A percentile compares a stretch with the other conserved stretches of the same genome.
Conservation (phyloP, 2,113 vertebrate species). For the Hyperopisus bebe region DNA sequence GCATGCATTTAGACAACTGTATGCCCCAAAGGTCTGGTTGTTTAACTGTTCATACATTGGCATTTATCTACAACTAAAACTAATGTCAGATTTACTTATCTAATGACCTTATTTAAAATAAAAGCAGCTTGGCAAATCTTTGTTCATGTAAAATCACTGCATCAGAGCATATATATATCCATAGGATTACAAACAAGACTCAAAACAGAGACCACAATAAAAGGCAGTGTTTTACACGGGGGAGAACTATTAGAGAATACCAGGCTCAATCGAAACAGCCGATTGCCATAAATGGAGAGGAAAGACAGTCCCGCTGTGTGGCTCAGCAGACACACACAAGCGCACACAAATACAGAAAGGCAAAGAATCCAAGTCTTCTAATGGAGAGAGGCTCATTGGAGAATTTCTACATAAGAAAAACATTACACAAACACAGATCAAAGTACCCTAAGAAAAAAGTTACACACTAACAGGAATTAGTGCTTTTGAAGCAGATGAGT, state of each 20-base stretch:
- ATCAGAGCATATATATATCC: background rate
- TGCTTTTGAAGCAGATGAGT: background rate
- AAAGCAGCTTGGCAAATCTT: background rate
- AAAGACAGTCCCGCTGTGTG: slow-evolving; percentile 51
- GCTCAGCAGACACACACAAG: slow-evolving; percentile 40
- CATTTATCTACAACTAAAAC: background rate
- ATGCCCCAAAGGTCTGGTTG: background rate
- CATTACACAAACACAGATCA: background rate
- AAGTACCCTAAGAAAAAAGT: background rate
- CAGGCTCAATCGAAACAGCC: slow-evolving; percentile 30
- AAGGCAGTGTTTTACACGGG: background rate
- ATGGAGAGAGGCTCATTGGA: slow-evolving; percentile 40
- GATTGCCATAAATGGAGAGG: slow-evolving; percentile 68
- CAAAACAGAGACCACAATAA: background rate
- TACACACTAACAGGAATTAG: background rate
- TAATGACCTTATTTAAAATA: background rate
- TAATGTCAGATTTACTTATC: background rate
- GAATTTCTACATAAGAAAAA: slow-evolving; percentile 17
- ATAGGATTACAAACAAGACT: background rate
- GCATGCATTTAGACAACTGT: background rate
- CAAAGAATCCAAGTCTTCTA: slow-evolving; percentile 41
- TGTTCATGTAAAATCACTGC: background rate
- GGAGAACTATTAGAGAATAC: background rate
- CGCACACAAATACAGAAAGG: slow-evolving; percentile 10
- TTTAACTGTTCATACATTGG: background rate